Percentiles rank a stretch among this genome's conserved stretches.
phyloP scores from a whole-genome alignment of 2,888 invertebrate species.

The Ennomos erosarius region DNA sequence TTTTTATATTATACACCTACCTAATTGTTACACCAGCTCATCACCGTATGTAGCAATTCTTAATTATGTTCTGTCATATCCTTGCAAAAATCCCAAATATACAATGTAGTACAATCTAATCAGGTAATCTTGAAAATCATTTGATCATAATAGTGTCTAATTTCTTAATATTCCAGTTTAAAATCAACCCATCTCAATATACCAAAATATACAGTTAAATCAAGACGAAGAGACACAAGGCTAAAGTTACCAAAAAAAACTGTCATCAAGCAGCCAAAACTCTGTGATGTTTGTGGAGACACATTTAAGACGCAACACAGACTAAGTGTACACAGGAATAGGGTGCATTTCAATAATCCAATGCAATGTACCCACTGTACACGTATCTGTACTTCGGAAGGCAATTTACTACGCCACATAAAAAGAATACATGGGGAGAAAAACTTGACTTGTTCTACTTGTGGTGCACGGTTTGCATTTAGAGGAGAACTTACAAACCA shows the following conservation, averaged over 20 bases:
- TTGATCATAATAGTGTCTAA: not conserved
- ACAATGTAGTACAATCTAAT: slow-evolving; percentile 14
- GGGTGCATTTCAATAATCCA: slow-evolving; percentile 57
- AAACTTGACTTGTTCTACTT: slow-evolving; percentile 68
- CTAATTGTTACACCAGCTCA: no score
- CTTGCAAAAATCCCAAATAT: slow-evolving; percentile 12
- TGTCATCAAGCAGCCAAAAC: slow-evolving; percentile 44
- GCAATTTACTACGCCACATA: slow-evolving; percentile 67
- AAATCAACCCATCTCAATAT: slow-evolving; percentile 43
- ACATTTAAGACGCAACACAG: slow-evolving; percentile 60
- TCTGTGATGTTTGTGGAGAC: slow-evolving; percentile 74
- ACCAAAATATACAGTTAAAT: slow-evolving; percentile 34
- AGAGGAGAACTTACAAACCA: slow-evolving; percentile 66
- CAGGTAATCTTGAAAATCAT: slow-evolving; percentile 25
- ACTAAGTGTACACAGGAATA: slow-evolving; percentile 61
- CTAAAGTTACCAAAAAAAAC: slow-evolving; percentile 17
- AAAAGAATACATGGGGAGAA: slow-evolving; percentile 64
- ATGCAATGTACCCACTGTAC: slow-evolving; percentile 67
- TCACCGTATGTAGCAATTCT: no score
- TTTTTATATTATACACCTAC: no score
- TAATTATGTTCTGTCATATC: no score
- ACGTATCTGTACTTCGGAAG: slow-evolving; percentile 57
- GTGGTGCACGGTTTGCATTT: slow-evolving; percentile 68
- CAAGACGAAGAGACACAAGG: slow-evolving; percentile 31
- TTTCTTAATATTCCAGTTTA: slow-evolving; percentile 52